These are phyloP conservation scores for Amazona guildingii DNA, from an alignment of 2,113 vertebrate genomes.

Conservation along the genomic window DNA sequence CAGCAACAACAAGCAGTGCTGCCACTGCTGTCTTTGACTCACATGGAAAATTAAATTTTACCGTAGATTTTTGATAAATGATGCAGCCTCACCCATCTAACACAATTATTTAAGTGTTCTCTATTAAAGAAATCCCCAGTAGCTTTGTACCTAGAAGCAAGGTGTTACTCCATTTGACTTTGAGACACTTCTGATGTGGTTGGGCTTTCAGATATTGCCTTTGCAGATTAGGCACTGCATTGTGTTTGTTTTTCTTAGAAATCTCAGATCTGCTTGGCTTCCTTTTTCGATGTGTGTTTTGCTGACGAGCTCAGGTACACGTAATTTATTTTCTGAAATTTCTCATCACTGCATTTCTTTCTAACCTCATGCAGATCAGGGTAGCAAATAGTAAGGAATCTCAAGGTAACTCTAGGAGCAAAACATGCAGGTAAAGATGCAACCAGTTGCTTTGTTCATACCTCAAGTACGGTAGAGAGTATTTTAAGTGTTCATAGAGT, in stretches of 20 bases:
- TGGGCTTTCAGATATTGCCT: neutral
- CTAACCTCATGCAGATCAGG: neutral
- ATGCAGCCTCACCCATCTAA: slow-evolving; percentile 68
- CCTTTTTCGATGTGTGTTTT: neutral
- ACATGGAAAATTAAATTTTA: slow-evolving; percentile 79
- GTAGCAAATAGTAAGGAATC: neutral
- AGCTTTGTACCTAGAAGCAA: slow-evolving; percentile 42
- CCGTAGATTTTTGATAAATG: slow-evolving; percentile 80
- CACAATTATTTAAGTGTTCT: slow-evolving; percentile 75
- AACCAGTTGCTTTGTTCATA: neutral
- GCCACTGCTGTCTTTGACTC: slow-evolving; percentile 72
- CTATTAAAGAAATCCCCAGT: slow-evolving; percentile 66
- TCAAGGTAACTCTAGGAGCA: neutral
- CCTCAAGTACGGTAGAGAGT: neutral
- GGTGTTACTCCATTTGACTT: slow-evolving; percentile 58
- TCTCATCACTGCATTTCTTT: neutral
- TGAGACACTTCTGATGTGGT: slow-evolving; percentile 18
- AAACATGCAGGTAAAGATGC: neutral
- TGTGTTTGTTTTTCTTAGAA: neutral
- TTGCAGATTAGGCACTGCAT: neutral
- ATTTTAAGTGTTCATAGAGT: neutral
- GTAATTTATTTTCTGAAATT: neutral
- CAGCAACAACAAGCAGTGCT: slow-evolving; percentile 69
- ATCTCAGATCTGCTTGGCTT: neutral
- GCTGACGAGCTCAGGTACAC: neutral